These are phyloP conservation scores for Pachyuromys duprasi DNA, from an alignment of 2,797 vertebrate genomes.

Conservation along the genomic window DNA sequence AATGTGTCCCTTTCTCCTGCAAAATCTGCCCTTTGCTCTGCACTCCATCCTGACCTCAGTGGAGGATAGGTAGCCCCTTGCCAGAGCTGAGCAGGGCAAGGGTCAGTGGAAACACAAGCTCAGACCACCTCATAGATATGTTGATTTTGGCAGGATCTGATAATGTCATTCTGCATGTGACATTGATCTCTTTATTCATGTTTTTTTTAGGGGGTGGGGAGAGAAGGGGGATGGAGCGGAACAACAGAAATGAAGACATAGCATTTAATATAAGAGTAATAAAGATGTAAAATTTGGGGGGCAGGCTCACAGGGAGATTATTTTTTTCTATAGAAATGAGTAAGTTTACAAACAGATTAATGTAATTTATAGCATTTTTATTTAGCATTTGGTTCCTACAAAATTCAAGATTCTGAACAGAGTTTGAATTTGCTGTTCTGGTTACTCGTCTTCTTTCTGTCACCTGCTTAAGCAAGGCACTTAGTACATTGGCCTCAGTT, in stretches of 20 bases:
- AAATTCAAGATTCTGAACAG: not conserved
- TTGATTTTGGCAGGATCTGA: slow-evolving; percentile 71
- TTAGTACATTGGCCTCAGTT: not conserved
- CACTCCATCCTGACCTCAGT: not conserved
- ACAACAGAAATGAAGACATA: slow-evolving; percentile 12
- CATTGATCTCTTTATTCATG: not conserved
- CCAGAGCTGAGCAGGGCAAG: slow-evolving; percentile 61
- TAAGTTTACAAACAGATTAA: not conserved
- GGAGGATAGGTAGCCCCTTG: not conserved
- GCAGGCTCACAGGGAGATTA: not conserved
- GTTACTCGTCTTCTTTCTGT: not conserved
- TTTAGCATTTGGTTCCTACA: not conserved
- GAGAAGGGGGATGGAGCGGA: too few species aligned
- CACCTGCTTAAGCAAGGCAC: not conserved
- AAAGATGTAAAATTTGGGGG: not conserved
- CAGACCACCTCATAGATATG: slow-evolving; percentile 37
- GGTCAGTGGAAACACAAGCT: slow-evolving; percentile 47
- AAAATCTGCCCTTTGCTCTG: slow-evolving; percentile 59
- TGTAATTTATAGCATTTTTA: not conserved
- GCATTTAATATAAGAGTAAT: slow-evolving; percentile 9
- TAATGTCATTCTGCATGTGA: slow-evolving; percentile 24
- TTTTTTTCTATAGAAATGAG: slow-evolving; percentile 17
- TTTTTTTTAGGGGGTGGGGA: not conserved
- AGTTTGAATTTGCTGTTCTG: not conserved
- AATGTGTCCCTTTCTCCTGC: not conserved